A percentile compares a stretch with the other conserved stretches of the same genome.
phyloP scores from a whole-genome alignment of 2,888 invertebrate genomes.

The Rhimphoctona megacephalus region DNA sequence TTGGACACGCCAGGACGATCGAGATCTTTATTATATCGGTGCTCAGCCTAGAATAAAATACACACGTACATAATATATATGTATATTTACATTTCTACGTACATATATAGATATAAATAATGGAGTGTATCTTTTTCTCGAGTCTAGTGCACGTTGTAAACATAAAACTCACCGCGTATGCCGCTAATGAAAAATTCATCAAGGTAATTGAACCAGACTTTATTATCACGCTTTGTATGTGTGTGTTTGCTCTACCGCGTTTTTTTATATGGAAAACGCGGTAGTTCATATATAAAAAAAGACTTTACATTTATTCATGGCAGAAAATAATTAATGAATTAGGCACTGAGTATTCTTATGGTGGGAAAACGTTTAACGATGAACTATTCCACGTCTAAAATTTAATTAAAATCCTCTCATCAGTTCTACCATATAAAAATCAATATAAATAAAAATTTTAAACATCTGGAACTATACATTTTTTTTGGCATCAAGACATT shows the following conservation, averaged over 20 bases:
- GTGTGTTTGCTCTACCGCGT: not conserved
- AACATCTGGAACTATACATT: not conserved
- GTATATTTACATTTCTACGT: not conserved
- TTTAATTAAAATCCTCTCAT: not conserved
- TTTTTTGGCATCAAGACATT: not conserved
- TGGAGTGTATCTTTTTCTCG: constrained; percentile 52
- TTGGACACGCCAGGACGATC: constrained; percentile 66
- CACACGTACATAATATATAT: not conserved
- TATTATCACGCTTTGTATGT: constrained; percentile 67
- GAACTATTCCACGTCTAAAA: not conserved
- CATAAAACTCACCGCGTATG: constrained; percentile 70
- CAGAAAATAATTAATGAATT: constrained; percentile 14
- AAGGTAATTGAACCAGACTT: constrained; percentile 77
- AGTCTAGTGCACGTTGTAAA: constrained; percentile 67
- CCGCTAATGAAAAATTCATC: constrained; percentile 80
- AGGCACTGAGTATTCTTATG: constrained; percentile 5
- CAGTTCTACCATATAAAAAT: not conserved
- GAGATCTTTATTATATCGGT: constrained; percentile 75
- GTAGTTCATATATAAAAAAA: constrained; percentile 32
- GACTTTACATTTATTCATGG: constrained; percentile 18
- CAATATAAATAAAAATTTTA: not conserved
- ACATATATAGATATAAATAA: not conserved
- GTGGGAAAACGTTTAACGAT: constrained; percentile 19
- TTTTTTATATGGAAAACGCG: constrained; percentile 17
- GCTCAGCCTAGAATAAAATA: not conserved